Percentiles rank a stretch among this genome's conserved stretches.
Evolutionary conservation across 35 echinoderm and acorn worm genomes (phyloP).

Genomic region (Stichopus chloronotus): DNA sequence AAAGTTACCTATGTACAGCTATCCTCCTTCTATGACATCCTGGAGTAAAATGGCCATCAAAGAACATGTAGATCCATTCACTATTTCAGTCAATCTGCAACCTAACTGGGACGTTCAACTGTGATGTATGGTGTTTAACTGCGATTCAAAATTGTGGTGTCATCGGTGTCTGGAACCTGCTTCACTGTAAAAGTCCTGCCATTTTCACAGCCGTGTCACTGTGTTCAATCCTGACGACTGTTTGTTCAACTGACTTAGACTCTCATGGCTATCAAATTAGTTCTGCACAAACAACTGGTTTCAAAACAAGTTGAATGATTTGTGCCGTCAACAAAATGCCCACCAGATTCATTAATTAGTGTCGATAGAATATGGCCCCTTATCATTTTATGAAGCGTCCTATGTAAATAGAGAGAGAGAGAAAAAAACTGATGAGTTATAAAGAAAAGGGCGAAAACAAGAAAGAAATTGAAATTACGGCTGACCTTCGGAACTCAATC

Average conservation of each 20-base stretch:
- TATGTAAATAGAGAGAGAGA: neutral
- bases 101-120: too few species aligned
- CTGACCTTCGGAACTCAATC: constrained; percentile 7
- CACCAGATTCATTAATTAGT: constrained; percentile 31
- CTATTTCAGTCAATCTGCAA: too few species aligned
- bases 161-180: too few species aligned
- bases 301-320: constrained; percentile 32
- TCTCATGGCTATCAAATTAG: constrained; percentile 36
- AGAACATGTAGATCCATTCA: too few species aligned
- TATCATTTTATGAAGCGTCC: neutral
- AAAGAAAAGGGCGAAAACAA: neutral
- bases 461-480: neutral
- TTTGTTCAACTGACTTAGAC: constrained; percentile 37
- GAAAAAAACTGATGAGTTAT: too few species aligned
- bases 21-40: too few species aligned
- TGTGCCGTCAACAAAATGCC: constrained; percentile 17
- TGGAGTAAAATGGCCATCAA: too few species aligned
- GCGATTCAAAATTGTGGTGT: too few species aligned
- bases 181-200: too few species aligned
- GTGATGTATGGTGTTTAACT: too few species aligned
- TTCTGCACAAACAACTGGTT: constrained; percentile 43
- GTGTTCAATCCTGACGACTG: neutral
- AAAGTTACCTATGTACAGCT: too few species aligned
- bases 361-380: constrained; percentile 18
- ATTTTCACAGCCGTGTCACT: too few species aligned